These are phyloP conservation scores for Pseudorhombus dupliciocellatus DNA, from an alignment of 2,113 vertebrate genomes.

Conservation along the genomic window DNA sequence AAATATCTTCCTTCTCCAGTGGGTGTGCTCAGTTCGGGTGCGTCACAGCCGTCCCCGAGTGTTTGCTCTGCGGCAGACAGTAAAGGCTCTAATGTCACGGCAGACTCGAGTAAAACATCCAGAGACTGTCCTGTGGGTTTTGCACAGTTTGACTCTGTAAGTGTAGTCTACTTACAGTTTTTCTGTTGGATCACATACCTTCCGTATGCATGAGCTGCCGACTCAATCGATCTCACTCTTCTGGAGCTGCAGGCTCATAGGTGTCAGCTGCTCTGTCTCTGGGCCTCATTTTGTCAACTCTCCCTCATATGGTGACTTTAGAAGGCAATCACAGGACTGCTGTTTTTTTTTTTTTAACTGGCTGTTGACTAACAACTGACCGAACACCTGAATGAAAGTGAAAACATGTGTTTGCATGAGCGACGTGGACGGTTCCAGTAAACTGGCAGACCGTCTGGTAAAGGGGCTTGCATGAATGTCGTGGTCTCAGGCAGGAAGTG, in stretches of 20 bases:
- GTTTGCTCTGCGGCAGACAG: constrained; percentile 86
- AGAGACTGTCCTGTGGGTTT: constrained; percentile 89
- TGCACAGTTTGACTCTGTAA: constrained; percentile 93
- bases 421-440: constrained; percentile 7
- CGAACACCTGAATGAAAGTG: neutral
- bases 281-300: constrained; percentile 16
- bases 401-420: constrained; percentile 33
- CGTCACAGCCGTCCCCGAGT: constrained; percentile 85
- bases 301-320: neutral
- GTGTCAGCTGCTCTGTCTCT: constrained; percentile 20
- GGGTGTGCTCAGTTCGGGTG: constrained; percentile 83
- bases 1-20: constrained; percentile 81
- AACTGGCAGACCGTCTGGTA: neutral
- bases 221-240: constrained; percentile 30
- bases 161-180: constrained; percentile 80
- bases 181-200: constrained; percentile 62
- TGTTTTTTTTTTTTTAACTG: constrained; percentile 29
- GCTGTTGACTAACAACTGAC: constrained; percentile 60
- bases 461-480: constrained; percentile 49
- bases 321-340: constrained; percentile 1
- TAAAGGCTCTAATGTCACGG: constrained; percentile 86
- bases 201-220: constrained; percentile 53
- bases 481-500: constrained; percentile 42
- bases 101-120: constrained; percentile 86
- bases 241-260: constrained; percentile 26